Evolutionary conservation across 1,140 invertebrate species (phyloP).

Genomic region (Polypedilum vanderplanki): DNA sequence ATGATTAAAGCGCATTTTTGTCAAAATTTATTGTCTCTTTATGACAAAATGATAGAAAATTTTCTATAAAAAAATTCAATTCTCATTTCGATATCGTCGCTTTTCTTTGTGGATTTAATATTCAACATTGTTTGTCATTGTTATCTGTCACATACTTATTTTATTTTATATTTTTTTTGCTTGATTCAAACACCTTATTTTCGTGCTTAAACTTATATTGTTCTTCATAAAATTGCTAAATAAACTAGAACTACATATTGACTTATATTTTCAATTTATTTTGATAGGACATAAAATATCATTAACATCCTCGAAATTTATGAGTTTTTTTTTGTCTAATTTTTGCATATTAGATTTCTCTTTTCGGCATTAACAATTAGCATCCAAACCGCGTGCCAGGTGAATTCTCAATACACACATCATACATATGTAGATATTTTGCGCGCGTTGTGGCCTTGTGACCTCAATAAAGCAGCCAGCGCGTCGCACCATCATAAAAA

Average conservation of each 20-base stretch:
- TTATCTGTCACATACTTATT: not conserved
- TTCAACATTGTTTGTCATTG: constrained; percentile 11
- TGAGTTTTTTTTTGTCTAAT: not conserved
- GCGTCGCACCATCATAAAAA: constrained; percentile 22
- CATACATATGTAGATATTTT: not conserved
- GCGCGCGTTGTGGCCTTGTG: constrained; percentile 26
- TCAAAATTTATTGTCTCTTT: no score
- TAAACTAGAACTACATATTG: not conserved
- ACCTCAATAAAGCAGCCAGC: constrained; percentile 22
- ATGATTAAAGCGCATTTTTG: not conserved
- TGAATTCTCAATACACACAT: not conserved
- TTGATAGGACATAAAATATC: not conserved
- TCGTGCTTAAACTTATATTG: not conserved
- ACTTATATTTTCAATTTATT: constrained; percentile 3
- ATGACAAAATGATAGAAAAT: no score
- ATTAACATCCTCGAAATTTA: constrained; percentile 4
- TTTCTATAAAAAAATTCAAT: not conserved
- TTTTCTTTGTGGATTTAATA: constrained; percentile 10
- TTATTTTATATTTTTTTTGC: not conserved
- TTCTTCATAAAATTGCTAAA: constrained; percentile 1
- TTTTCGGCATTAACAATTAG: not conserved
- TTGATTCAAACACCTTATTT: constrained; percentile 8
- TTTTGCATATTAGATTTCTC: constrained; percentile 3
- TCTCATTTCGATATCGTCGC: constrained; percentile 16
- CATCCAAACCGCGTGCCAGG: constrained; percentile 17